phyloP scores from a whole-genome alignment of 2,113 vertebrate species.

The Neogobius melanostomus region DNA sequence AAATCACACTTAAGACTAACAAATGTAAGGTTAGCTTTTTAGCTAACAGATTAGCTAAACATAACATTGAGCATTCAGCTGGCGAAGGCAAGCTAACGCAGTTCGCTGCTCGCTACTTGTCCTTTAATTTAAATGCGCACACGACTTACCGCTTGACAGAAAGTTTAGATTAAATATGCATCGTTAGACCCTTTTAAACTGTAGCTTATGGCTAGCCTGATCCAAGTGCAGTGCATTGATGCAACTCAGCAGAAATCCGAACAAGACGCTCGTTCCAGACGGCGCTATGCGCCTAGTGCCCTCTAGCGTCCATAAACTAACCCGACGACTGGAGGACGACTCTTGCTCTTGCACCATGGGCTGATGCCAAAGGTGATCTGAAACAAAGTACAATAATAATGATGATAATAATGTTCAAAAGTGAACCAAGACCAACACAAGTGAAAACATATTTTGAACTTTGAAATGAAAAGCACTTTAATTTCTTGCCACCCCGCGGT shows the following conservation, averaged over 20 bases:
- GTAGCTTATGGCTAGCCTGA: neutral
- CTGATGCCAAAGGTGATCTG: no score
- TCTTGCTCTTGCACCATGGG: no score
- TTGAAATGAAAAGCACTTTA: no score
- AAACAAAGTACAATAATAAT: no score
- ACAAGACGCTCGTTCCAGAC: neutral
- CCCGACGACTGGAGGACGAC: no score
- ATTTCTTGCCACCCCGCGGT: slow-evolving; percentile 65
- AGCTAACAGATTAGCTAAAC: slow-evolving; percentile 43
- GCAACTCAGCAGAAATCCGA: slow-evolving; percentile 28
- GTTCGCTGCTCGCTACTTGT: neutral
- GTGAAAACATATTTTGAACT: no score
- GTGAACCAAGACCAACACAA: no score
- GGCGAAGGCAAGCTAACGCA: slow-evolving; percentile 7
- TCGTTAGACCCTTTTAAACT: slow-evolving; percentile 2
- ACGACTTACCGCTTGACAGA: neutral
- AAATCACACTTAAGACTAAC: slow-evolving; percentile 35
- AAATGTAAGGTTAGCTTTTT: slow-evolving; percentile 36
- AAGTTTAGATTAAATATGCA: neutral
- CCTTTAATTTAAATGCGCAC: neutral
- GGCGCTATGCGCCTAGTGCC: slow-evolving; percentile 5
- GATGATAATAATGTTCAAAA: no score
- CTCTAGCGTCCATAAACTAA: slow-evolving; percentile 20
- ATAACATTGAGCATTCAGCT: slow-evolving; percentile 25
- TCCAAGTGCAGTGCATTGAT: neutral